Base-by-base conservation (phyloP, 2,888 invertebrate genomes). In the Epinotia brunnichana region DNA sequence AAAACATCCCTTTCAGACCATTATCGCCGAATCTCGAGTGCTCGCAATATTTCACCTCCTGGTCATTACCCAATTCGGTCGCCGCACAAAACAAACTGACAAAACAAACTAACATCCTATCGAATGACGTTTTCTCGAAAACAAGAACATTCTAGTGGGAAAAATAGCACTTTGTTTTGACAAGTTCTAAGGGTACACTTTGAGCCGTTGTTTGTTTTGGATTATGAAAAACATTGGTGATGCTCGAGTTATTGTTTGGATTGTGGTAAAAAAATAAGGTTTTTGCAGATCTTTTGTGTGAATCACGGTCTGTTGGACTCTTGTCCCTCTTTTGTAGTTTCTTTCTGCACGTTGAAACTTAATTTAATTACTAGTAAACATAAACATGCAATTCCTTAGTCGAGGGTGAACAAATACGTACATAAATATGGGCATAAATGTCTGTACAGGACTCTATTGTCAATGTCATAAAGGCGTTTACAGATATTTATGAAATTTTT, bases 131-230 rank as follows among this genome's bases (percentile, higher is more conserved):
- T 63, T 64, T 69, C 57, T 54, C 69, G 69, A 73, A 73, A 73
- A 73, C 73, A 73, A 73, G 73, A 60, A 69, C 73, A 69, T 73
- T 73, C 59, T 64, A 60, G 69, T 56, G 53, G 60, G 69, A 68
- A 59, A 73, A 73, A 73, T 73, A 69, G 69, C 69, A 69, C 73
- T 73, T 73, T 69, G 73, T 73, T 73, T 73, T 73, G 73, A 73
- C 73, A 73, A 73, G 64, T 53, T 59, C 54, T 59, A 41, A 7
- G 41, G 41, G 51, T 51, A 53, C 63, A 64, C 62, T 72, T 53
- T 63, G 61, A 56, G 62, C 69, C 66, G 71, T 69, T 73, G 68
- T 73, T 73, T 73, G 57, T 68, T 63, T 51, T 53, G 69, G 69
- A 68, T 69, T 69, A 73, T 63, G 73, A 69, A 53, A 73, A 73